Percentiles rank a stretch among this genome's conserved stretches.
Conservation (phyloP, 2,113 vertebrate species). For the Motacilla alba region DNA sequence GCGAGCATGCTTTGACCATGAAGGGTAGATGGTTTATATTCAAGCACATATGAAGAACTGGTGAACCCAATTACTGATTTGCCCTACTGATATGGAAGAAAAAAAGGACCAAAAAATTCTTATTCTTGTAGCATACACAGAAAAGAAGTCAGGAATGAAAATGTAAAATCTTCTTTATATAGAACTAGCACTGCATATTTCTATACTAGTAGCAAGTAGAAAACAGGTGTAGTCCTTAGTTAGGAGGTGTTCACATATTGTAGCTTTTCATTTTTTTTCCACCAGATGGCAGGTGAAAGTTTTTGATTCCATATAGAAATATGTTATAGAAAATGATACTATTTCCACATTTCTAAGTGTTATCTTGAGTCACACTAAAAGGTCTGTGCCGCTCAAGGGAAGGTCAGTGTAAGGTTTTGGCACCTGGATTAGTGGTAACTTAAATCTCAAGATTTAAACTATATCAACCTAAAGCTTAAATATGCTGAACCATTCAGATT, state of each 20-base stretch:
- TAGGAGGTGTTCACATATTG: background rate
- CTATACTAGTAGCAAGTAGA: background rate
- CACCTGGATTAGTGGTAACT: background rate
- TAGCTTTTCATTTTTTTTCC: background rate
- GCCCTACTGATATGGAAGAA: background rate
- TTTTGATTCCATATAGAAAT: background rate
- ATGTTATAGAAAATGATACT: background rate
- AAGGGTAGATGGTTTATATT: background rate
- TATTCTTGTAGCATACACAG: too few relatives aligned
- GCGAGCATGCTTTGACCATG: background rate
- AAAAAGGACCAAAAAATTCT: background rate
- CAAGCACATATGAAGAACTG: background rate
- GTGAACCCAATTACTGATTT: background rate
- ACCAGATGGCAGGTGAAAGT: slow-evolving; percentile 59
- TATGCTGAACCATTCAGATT: background rate
- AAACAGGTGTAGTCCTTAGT: background rate
- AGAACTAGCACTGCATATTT: background rate
- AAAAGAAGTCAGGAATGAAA: background rate
- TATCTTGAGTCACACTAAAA: background rate
- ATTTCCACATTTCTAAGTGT: background rate
- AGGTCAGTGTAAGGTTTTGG: background rate
- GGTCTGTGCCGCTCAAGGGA: background rate
- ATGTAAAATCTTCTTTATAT: background rate
- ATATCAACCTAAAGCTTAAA: background rate
- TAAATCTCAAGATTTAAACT: background rate